Conservation (phyloP, 1,140 invertebrate genomes). For the Ephestia elutella region DNA sequence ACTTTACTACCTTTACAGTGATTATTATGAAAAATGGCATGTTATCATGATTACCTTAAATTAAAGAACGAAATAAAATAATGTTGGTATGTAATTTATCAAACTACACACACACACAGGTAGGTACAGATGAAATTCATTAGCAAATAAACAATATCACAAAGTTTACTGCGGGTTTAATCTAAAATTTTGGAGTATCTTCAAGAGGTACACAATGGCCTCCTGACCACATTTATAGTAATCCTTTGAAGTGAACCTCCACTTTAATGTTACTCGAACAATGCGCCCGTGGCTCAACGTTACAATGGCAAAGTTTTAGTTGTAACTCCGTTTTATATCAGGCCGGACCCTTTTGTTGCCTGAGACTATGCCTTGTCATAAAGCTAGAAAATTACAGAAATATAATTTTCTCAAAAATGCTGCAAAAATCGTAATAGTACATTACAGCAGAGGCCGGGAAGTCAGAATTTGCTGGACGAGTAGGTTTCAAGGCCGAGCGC, state of each 20-base stretch:
- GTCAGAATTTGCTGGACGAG: too few relatives aligned
- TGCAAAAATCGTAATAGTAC: too few relatives aligned
- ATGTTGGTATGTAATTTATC: too few relatives aligned
- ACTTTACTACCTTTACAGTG: too few relatives aligned
- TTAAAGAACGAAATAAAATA: too few relatives aligned
- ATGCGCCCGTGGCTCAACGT: slow-evolving; percentile 43
- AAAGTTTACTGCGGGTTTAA: slow-evolving; percentile 10
- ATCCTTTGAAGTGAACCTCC: slow-evolving; percentile 53
- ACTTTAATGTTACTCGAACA: slow-evolving; percentile 61
- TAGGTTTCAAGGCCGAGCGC: too few relatives aligned
- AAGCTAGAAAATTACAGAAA: background rate
- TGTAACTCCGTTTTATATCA: slow-evolving; percentile 51
- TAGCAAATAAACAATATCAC: too few relatives aligned
- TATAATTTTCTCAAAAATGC: background rate
- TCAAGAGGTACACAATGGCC: slow-evolving; percentile 24
- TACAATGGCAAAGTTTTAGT: slow-evolving; percentile 56
- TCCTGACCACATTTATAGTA: slow-evolving; percentile 43
- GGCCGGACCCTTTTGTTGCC: slow-evolving; percentile 37
- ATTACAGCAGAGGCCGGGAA: too few relatives aligned
- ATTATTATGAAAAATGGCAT: too few relatives aligned
- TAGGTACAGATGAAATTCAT: too few relatives aligned
- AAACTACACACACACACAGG: too few relatives aligned
- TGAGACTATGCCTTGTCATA: slow-evolving; percentile 5
- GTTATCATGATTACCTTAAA: too few relatives aligned
- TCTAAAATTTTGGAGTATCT: slow-evolving; percentile 8